Percentiles rank a stretch among this genome's conserved stretches.
Conservation (phyloP, 2,797 vertebrate genomes). For the Gallirallus australis region DNA sequence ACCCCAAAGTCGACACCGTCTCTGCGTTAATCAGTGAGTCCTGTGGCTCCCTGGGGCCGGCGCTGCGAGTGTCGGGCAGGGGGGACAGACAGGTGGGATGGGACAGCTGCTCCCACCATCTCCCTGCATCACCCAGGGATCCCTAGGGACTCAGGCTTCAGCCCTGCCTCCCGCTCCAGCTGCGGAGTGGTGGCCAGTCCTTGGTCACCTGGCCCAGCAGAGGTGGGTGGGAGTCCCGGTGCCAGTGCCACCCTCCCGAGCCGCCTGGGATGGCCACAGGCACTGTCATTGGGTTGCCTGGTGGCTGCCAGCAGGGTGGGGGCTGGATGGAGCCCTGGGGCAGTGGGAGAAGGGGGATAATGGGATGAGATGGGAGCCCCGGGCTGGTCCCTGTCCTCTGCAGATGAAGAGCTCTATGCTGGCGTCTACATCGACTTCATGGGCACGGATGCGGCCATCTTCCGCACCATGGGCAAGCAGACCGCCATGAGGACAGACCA, state of each 20-base stretch:
- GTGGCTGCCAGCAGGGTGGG: rapidly evolving
- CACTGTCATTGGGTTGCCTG: neutral
- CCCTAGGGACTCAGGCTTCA: neutral
- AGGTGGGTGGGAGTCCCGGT: neutral
- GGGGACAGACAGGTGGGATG: neutral
- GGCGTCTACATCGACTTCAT: slow-evolving; percentile 99
- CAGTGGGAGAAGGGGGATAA: neutral
- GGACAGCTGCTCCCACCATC: neutral
- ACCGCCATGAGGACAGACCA: slow-evolving; percentile 99
- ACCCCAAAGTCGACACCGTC: slow-evolving; percentile 98
- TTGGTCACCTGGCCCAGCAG: neutral
- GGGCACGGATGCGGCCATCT: slow-evolving; percentile 98
- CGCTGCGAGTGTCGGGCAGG: rapidly evolving
- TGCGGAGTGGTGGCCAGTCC: rapidly evolving
- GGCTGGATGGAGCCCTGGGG: neutral
- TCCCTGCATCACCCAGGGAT: neutral
- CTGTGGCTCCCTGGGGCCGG: neutral
- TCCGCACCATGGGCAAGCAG: slow-evolving; percentile 97
- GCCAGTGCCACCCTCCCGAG: neutral
- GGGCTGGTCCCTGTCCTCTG: neutral
- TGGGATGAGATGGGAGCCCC: neutral
- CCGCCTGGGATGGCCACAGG: neutral
- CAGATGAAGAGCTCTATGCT: slow-evolving; percentile 97
- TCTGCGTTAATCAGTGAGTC: slow-evolving; percentile 97
- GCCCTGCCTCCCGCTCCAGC: neutral